These are phyloP conservation scores for Hybognathus amarus DNA, from an alignment of 2,797 vertebrate species.

Conservation along the genomic window DNA sequence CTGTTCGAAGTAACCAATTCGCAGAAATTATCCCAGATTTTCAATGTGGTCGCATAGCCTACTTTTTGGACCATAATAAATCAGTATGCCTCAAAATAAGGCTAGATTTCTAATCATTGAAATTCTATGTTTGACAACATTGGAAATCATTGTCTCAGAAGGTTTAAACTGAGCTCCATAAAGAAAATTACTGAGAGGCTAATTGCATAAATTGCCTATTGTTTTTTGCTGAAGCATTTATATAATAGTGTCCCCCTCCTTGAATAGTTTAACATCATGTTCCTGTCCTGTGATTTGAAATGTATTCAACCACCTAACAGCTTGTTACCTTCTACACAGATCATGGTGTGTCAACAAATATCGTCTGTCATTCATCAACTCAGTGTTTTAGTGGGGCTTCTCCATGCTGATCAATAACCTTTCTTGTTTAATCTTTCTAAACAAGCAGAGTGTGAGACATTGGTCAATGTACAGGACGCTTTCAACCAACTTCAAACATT, in stretches of 20 bases:
- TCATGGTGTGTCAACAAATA: slow-evolving; percentile 54
- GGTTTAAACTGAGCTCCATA: neutral
- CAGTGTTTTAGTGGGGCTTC: slow-evolving; percentile 37
- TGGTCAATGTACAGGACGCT: neutral
- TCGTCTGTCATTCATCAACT: slow-evolving; percentile 40
- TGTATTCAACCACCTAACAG: slow-evolving; percentile 11
- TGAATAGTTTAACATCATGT: neutral
- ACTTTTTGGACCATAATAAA: neutral
- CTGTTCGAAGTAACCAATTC: neutral
- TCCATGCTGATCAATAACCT: slow-evolving; percentile 23
- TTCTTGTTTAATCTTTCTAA: slow-evolving; percentile 34
- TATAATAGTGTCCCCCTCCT: neutral
- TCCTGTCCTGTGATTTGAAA: neutral
- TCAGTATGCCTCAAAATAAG: neutral
- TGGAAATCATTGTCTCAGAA: neutral
- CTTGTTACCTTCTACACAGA: slow-evolving; percentile 42
- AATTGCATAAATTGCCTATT: neutral
- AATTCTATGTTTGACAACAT: neutral
- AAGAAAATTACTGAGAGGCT: too few species aligned
- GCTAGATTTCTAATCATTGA: neutral
- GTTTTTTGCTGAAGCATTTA: neutral
- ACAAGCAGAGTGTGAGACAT: slow-evolving; percentile 3
- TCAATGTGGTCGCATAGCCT: neutral
- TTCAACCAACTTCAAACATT: neutral
- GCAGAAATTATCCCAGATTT: neutral